A percentile compares a stretch with the other conserved stretches of the same genome.
These are phyloP conservation scores for Pelosia muscerda DNA, from an alignment of 2,888 invertebrate genomes.

Conservation along the genomic window DNA sequence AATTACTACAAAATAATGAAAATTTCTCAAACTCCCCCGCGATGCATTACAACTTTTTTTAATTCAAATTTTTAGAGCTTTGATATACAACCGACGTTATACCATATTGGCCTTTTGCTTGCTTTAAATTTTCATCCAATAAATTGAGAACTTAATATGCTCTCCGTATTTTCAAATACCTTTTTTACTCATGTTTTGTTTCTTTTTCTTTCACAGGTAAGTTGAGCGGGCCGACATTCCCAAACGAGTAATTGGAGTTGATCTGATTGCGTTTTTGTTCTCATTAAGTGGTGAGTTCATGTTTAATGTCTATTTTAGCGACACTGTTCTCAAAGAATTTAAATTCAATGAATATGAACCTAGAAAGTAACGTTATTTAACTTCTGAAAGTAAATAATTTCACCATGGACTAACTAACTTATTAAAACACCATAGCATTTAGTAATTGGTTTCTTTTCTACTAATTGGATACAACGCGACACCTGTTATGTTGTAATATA, in stretches of 20 bases:
- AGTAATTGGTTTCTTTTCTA: constrained; percentile 27
- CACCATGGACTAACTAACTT: neutral
- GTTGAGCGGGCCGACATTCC: constrained; percentile 43
- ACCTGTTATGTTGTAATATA: constrained; percentile 41
- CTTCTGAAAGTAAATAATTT: constrained; percentile 1
- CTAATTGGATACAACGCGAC: constrained; percentile 35
- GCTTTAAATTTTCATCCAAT: constrained; percentile 1
- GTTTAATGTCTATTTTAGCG: constrained; percentile 34
- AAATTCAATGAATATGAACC: constrained; percentile 21
- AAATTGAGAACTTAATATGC: constrained; percentile 5
- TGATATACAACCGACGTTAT: neutral
- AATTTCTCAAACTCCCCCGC: neutral
- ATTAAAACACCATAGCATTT: constrained; percentile 20
- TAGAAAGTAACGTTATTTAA: constrained; percentile 1
- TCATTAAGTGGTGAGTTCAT: constrained; percentile 42
- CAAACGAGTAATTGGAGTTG: constrained; percentile 38
- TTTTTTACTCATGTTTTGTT: constrained; percentile 45
- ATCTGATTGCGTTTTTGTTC: constrained; percentile 42
- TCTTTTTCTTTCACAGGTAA: constrained; percentile 70
- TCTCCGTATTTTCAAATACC: constrained; percentile 16
- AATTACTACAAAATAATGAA: neutral
- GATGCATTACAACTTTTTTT: neutral
- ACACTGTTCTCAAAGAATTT: constrained; percentile 1
- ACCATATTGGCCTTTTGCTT: neutral
- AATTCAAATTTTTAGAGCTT: neutral